A percentile compares a stretch with the other conserved stretches of the same genome.
phyloP scores from a whole-genome alignment of 2,797 vertebrate genomes.

The Novumbra hubbsi region DNA sequence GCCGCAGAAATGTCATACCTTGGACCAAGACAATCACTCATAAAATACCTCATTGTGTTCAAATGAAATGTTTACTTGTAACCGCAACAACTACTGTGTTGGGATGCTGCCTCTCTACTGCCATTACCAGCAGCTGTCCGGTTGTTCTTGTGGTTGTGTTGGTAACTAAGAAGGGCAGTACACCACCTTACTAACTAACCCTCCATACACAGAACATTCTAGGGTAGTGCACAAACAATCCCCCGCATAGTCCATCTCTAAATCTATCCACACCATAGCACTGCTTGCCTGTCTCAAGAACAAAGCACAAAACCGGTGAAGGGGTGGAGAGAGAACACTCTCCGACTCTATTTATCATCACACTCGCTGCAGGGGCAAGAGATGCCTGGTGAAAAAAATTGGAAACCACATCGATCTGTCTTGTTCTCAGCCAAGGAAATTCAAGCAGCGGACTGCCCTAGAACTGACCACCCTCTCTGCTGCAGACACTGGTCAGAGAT shows the following conservation, averaged over 20 bases:
- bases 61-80: not conserved
- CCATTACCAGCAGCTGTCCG: not conserved
- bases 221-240: not conserved
- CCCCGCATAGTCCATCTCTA: not conserved
- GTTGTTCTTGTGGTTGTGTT: not conserved
- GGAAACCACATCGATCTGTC: slow-evolving; percentile 28
- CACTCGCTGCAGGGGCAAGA: not conserved
- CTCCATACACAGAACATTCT: not conserved
- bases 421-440: not conserved
- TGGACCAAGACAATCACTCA: no score
- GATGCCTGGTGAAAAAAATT: slow-evolving; percentile 13
- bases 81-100: not conserved
- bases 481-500: slow-evolving; percentile 29
- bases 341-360: slow-evolving; percentile 22
- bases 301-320: not conserved
- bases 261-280: not conserved
- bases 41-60: no score
- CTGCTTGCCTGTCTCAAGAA: not conserved
- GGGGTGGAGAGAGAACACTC: not conserved
- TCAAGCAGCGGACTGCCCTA: slow-evolving; percentile 27
- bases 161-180: not conserved
- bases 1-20: no score
- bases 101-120: not conserved
- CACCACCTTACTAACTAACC: not conserved
- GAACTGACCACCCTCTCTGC: slow-evolving; percentile 37